Base-by-base conservation (phyloP, 2,888 invertebrate genomes). In the Sminthurinus aureus region DNA sequence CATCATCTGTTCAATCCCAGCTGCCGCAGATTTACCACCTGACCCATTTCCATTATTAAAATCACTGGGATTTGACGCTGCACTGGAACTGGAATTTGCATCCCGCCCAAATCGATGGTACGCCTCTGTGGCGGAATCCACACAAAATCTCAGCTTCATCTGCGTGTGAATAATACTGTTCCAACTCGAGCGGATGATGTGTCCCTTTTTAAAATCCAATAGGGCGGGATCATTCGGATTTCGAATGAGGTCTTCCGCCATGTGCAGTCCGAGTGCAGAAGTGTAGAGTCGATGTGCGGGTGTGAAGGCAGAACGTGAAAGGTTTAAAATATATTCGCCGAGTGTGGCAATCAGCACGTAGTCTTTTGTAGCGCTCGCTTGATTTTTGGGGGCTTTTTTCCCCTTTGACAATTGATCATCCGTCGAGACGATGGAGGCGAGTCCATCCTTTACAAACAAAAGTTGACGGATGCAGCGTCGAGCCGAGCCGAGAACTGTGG, bases 211-310 rank as follows among this genome's bases (percentile, higher is more conserved):
- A 38, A 82, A 82, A 76, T 87, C 85, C 79, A 86, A 85, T 6
- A 86, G 83, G 0, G 85, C 76, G 9, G 84, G 82, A 24, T 86
- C 87, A 0, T 69, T 79, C 0, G 88, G 88, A 84, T 86, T 85
- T 4, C 88, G 88, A 15, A 88, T 84, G 24, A 87, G 85, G 51
- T 88, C 88, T 66, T 88, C 88, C 0, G 87, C 84, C 66, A 81
- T 82, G 64, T 87, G 85, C 4, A 88, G 82, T 26, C 87, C 86
- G 22, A 88, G 85, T 0, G 87, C 86, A 3, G 88, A 84, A 22
- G 86, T 87, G 64, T 87, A 87, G 13, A 88, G 83, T 13, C 86
- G 81, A 84, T 88, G 88, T 0, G 88, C 86, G 15, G 88, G 88
- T 11, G 87, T 84, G 66, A 88, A 88, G 4, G 86, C 87, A 76